These are phyloP conservation scores for Chiridota heheva DNA, from an alignment of 35 echinoderm and acorn worm species.

Conservation along the genomic window DNA sequence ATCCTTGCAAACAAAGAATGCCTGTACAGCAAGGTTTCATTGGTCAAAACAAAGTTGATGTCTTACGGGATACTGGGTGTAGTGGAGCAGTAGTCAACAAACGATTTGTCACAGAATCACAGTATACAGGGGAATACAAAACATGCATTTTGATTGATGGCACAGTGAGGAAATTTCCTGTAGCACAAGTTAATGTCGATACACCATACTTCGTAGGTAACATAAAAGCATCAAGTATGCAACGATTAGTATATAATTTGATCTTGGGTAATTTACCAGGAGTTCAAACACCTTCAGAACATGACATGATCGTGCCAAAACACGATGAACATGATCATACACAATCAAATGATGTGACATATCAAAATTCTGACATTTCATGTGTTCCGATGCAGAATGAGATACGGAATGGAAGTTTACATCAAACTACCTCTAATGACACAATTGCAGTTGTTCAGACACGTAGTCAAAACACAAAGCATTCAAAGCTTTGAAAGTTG, in stretches of 20 bases:
- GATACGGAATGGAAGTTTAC: too few relatives aligned
- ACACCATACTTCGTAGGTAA: too few relatives aligned
- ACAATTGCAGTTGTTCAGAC: too few relatives aligned
- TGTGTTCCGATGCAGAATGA: too few relatives aligned
- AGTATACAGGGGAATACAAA: neutral
- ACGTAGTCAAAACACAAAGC: too few relatives aligned
- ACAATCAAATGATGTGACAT: too few relatives aligned
- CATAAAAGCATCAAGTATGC: neutral
- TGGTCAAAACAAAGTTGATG: neutral
- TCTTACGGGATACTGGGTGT: slow-evolving; percentile 31
- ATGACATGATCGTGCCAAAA: neutral
- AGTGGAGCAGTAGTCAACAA: slow-evolving; percentile 15
- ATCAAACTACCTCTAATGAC: too few relatives aligned
- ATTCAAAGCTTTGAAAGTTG: too few relatives aligned
- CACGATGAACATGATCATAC: too few relatives aligned
- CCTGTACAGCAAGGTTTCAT: neutral
- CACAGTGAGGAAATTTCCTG: slow-evolving; percentile 36
- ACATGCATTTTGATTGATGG: slow-evolving; percentile 18
- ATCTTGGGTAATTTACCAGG: slow-evolving; percentile 13
- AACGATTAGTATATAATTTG: neutral
- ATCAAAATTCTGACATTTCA: too few relatives aligned
- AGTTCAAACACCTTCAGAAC: too few relatives aligned
- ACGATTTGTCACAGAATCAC: neutral
- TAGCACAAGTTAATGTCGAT: slow-evolving; percentile 35
- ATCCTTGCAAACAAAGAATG: neutral